A percentile compares a stretch with the other conserved stretches of the same genome.
Evolutionary conservation across 2,888 invertebrate genomes (phyloP).

Genomic region (Desoria tigrina): DNA sequence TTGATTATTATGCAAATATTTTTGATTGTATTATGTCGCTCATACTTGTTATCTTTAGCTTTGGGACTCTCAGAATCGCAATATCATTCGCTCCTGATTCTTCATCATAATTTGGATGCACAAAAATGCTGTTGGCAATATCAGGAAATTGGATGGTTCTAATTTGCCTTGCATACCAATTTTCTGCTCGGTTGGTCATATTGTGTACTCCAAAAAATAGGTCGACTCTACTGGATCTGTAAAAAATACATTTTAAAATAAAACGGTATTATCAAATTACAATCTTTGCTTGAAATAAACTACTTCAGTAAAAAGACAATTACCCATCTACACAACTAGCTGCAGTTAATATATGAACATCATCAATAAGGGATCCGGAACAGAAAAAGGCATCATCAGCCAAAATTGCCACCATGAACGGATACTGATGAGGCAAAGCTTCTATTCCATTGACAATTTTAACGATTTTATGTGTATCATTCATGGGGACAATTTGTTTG

Average conservation of each 20-base stretch:
- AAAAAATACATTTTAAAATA: conserved; percentile 3
- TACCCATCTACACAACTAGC: conserved; percentile 41
- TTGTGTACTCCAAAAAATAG: conserved; percentile 43
- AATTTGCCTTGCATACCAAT: conserved; percentile 40
- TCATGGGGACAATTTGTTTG: background rate
- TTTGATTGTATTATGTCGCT: background rate
- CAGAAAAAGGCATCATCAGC: conserved; percentile 46
- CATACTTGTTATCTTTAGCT: conserved; percentile 33
- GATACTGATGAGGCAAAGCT: conserved; percentile 44
- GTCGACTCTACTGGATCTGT: conserved; percentile 31
- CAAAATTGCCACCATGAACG: conserved; percentile 46
- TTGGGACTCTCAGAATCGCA: conserved; percentile 37
- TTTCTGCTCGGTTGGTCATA: conserved; percentile 42
- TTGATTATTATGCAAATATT: too few species aligned
- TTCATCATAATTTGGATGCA: conserved; percentile 46
- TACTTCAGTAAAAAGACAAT: too few species aligned
- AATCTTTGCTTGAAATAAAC: too few species aligned
- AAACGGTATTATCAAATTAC: background rate
- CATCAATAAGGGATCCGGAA: conserved; percentile 43
- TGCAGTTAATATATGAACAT: conserved; percentile 44
- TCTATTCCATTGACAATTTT: conserved; percentile 46
- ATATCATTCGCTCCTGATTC: conserved; percentile 47
- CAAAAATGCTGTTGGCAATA: conserved; percentile 32
- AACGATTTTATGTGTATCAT: background rate
- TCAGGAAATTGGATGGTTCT: conserved; percentile 32